A percentile compares a stretch with the other conserved stretches of the same genome.
Conservation (phyloP, 2,888 invertebrate genomes). For the Miltochrista miniata region DNA sequence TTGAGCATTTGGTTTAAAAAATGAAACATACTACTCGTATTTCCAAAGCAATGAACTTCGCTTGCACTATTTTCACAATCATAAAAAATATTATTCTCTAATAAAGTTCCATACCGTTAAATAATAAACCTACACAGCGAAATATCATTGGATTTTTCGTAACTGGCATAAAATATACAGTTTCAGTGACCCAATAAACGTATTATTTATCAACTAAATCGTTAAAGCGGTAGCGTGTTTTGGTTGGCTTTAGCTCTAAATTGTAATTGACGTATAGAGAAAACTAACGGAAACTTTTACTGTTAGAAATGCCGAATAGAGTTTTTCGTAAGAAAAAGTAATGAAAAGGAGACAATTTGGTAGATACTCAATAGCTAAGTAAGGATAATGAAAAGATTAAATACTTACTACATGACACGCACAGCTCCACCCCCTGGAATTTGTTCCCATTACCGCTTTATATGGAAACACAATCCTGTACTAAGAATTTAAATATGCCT, state of each 20-base stretch:
- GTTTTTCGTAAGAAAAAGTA: slow-evolving; percentile 2
- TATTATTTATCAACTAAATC: slow-evolving; percentile 31
- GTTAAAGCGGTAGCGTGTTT: slow-evolving; percentile 31
- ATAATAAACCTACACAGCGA: slow-evolving; percentile 5
- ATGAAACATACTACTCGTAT: too few relatives aligned
- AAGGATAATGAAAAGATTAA: neutral
- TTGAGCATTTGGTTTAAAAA: too few relatives aligned
- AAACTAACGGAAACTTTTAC: slow-evolving; percentile 25
- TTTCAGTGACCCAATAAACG: slow-evolving; percentile 22
- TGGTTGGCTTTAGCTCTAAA: slow-evolving; percentile 27
- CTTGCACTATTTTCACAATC: neutral
- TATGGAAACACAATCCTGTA: too few relatives aligned
- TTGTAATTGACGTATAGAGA: slow-evolving; percentile 35
- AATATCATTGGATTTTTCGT: slow-evolving; percentile 5
- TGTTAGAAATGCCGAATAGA: slow-evolving; percentile 6
- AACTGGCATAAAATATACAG: slow-evolving; percentile 10
- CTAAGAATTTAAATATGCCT: too few relatives aligned
- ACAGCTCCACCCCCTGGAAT: too few relatives aligned
- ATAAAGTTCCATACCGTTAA: slow-evolving; percentile 5
- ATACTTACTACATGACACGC: too few relatives aligned
- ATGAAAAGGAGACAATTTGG: neutral
- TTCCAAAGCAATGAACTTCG: neutral
- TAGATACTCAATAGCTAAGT: neutral
- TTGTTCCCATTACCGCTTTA: too few relatives aligned
- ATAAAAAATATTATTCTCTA: slow-evolving; percentile 5